Evolutionary conservation across 2,888 invertebrate genomes (phyloP).

Genomic region (Lomographa bimaculata): DNA sequence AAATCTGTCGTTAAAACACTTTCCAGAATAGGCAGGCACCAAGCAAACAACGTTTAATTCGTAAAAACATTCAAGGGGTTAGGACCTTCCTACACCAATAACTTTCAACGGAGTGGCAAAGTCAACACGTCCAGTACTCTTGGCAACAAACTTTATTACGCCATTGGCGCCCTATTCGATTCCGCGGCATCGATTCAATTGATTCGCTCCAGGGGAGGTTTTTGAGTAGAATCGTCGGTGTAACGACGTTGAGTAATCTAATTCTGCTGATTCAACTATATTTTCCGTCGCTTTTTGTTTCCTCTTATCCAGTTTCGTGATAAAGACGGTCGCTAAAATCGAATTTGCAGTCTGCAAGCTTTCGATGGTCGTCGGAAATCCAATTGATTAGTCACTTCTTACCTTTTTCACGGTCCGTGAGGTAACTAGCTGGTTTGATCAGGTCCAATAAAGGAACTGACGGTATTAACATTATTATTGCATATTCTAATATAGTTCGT

Average conservation of each 20-base stretch:
- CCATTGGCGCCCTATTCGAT: conserved; percentile 71
- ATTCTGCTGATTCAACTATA: conserved; percentile 36
- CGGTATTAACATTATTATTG: too few species aligned
- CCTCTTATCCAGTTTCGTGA: conserved; percentile 23
- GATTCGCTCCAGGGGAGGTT: conserved; percentile 53
- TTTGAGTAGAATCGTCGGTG: conserved; percentile 42
- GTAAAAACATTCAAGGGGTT: conserved; percentile 4
- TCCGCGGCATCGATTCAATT: conserved; percentile 63
- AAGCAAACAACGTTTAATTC: too few species aligned
- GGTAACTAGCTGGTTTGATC: conserved; percentile 14
- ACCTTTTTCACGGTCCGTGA: conserved; percentile 17
- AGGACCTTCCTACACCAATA: conserved; percentile 30
- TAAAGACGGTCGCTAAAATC: conserved; percentile 24
- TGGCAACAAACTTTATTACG: conserved; percentile 64
- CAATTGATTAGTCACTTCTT: conserved; percentile 22
- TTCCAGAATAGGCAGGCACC: too few species aligned
- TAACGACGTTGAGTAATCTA: conserved; percentile 45
- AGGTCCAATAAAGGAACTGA: conserved; percentile 1
- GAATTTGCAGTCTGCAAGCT: conserved; percentile 24
- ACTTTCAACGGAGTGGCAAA: conserved; percentile 35
- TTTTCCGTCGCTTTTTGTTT: conserved; percentile 25
- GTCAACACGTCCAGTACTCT: conserved; percentile 43
- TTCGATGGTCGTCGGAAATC: conserved; percentile 19
- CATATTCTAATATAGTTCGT: conserved; percentile 18
- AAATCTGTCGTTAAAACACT: too few species aligned